phyloP scores from a whole-genome alignment of 2,113 vertebrate species.

The Planiliza haematocheilus region DNA sequence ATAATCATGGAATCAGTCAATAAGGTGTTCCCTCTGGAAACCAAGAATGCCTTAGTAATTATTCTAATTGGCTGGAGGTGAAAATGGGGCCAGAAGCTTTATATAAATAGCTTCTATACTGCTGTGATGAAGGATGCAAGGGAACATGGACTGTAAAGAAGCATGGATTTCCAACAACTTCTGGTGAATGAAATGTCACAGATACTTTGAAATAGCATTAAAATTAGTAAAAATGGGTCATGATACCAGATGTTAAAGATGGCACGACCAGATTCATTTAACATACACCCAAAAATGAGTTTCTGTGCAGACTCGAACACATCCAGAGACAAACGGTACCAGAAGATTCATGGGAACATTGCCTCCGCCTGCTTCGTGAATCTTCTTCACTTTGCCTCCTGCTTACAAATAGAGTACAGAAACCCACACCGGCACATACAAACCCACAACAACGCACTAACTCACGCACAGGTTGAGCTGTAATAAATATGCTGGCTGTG shows the following conservation, averaged over 20 bases:
- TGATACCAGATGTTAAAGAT: no score
- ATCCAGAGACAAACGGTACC: conserved; percentile 5
- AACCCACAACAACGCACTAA: conserved; percentile 27
- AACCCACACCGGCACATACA: background rate
- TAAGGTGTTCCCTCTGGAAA: no score
- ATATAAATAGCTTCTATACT: background rate
- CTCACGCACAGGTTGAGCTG: conserved; percentile 35
- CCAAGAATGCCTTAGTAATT: no score
- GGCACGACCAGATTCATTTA: background rate
- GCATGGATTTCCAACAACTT: background rate
- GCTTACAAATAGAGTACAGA: no score
- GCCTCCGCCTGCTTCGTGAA: no score
- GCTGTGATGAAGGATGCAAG: background rate
- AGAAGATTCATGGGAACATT: conserved; percentile 36
- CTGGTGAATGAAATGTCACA: no score
- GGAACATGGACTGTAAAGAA: conserved; percentile 1
- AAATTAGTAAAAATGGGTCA: no score
- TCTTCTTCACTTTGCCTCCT: no score
- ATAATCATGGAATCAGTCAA: no score
- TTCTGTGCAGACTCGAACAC: conserved; percentile 3
- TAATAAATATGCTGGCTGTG: conserved; percentile 68
- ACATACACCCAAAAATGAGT: background rate
- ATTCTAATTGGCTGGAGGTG: conserved; percentile 14
- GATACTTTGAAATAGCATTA: no score
- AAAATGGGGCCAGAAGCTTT: background rate